These are phyloP conservation scores for Holacanthella duospinosa DNA, from an alignment of 2,888 invertebrate species.

Conservation along the genomic window DNA sequence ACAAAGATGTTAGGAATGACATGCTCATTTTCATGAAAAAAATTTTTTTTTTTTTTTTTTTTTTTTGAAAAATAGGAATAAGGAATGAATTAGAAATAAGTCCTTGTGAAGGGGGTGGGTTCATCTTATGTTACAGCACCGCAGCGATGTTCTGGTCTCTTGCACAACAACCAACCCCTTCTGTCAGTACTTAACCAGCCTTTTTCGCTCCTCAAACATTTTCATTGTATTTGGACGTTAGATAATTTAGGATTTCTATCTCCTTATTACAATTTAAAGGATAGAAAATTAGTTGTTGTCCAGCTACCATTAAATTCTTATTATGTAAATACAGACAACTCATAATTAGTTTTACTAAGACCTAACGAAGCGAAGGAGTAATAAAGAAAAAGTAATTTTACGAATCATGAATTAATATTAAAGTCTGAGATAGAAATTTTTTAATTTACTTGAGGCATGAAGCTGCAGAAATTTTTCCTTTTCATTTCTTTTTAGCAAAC, in stretches of 20 bases:
- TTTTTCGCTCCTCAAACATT: no score
- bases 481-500: background rate
- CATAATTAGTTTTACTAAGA: background rate
- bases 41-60: no score
- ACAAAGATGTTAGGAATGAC: background rate
- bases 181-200: no score
- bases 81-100: background rate
- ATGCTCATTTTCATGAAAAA: no score
- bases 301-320: no score
- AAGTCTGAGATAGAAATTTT: background rate
- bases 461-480: background rate
- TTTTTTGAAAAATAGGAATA: background rate
- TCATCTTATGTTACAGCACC: background rate
- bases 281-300: no score
- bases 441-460: background rate
- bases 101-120: background rate
- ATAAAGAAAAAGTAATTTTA: background rate
- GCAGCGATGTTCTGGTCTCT: background rate
- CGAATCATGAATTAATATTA: background rate
- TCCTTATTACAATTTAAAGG: no score
- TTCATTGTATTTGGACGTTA: no score
- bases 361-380: background rate
- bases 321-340: background rate
- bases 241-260: no score
- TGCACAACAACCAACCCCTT: no score